These are phyloP conservation scores for Lymantria monacha DNA, from an alignment of 2,888 invertebrate species.

Conservation along the genomic window DNA sequence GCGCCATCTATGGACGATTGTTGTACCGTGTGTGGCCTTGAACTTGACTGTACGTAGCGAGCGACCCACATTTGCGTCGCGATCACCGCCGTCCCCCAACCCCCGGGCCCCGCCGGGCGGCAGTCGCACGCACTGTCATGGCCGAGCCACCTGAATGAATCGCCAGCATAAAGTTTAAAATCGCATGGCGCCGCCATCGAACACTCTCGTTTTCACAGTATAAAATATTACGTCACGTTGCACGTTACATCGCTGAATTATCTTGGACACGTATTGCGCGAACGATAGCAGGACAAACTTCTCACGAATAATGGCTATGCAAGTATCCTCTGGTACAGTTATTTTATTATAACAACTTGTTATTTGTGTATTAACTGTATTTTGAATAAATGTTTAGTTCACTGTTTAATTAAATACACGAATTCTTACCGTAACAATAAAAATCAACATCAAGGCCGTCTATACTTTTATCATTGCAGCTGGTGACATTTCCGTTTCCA, in stretches of 20 bases:
- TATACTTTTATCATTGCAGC: too few relatives aligned
- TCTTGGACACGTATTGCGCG: conserved; percentile 39
- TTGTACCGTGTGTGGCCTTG: conserved; percentile 70
- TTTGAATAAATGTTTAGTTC: too few relatives aligned
- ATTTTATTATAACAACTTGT: conserved; percentile 6
- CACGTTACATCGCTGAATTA: conserved; percentile 55
- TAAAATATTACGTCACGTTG: conserved; percentile 56
- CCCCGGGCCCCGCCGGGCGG: conserved; percentile 44
- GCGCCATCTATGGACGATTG: conserved; percentile 75
- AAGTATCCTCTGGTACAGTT: conserved; percentile 15
- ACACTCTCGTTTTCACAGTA: conserved; percentile 70
- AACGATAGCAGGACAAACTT: conserved; percentile 32
- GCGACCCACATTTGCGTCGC: conserved; percentile 72
- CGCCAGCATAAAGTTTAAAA: conserved; percentile 58
- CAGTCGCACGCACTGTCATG: conserved; percentile 63
- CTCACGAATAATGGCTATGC: conserved; percentile 24
- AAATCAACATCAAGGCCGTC: too few relatives aligned
- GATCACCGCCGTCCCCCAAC: conserved; percentile 23
- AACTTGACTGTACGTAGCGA: conserved; percentile 75
- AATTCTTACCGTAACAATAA: too few relatives aligned
- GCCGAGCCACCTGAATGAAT: conserved; percentile 69
- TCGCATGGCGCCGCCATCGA: conserved; percentile 46
- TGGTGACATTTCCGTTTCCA: too few relatives aligned
- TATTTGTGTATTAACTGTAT: too few relatives aligned
- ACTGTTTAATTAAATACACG: too few relatives aligned